These are phyloP conservation scores for Pseudopodoces humilis DNA, from an alignment of 2,113 vertebrate genomes.

Conservation along the genomic window DNA sequence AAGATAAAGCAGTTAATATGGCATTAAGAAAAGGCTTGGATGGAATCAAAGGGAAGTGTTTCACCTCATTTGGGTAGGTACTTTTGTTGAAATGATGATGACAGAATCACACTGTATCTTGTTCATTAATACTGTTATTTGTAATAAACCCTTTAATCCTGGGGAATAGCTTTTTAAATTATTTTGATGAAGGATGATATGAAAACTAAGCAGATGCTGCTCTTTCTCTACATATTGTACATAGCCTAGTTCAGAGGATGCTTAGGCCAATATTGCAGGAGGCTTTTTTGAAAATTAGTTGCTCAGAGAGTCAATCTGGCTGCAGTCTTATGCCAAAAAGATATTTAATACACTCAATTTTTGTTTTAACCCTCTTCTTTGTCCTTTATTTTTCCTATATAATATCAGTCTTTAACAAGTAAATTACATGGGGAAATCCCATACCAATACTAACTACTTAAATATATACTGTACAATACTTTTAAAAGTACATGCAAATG, in stretches of 20 bases:
- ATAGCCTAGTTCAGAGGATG: background rate
- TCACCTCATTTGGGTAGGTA: background rate
- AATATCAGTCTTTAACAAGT: background rate
- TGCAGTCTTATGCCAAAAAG: background rate
- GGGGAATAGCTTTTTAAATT: background rate
- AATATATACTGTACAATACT: background rate
- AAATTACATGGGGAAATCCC: background rate
- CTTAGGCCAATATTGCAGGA: background rate
- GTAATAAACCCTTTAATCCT: background rate
- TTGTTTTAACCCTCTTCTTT: background rate
- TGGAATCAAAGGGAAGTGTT: background rate
- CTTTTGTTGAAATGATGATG: background rate
- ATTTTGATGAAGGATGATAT: background rate
- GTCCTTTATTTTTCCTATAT: background rate
- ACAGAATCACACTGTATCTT: background rate
- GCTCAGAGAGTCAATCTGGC: background rate
- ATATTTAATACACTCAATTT: background rate
- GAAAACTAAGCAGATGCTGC: background rate
- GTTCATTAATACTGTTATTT: background rate
- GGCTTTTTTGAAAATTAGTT: background rate
- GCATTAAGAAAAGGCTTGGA: slow-evolving; percentile 19
- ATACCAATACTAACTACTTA: background rate
- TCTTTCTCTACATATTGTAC: background rate
- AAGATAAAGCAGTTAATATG: slow-evolving; percentile 26
- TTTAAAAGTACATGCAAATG: background rate